Evolutionary conservation across 1,140 invertebrate species (phyloP).

Genomic region (Temnothorax nylanderi): DNA sequence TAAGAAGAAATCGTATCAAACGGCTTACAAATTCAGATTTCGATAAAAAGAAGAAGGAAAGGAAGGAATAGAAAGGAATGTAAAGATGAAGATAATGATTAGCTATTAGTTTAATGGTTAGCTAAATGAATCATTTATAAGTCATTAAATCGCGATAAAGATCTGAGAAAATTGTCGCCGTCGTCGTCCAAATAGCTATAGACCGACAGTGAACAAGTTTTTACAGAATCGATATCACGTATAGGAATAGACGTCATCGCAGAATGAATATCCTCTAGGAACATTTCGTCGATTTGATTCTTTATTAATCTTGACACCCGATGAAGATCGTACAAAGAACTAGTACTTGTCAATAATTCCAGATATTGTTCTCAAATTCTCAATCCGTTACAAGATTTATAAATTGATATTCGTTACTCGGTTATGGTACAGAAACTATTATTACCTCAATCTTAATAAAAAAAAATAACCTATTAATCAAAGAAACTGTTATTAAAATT

Average conservation of each 20-base stretch:
- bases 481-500: slow-evolving; percentile 3
- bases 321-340: slow-evolving; percentile 4
- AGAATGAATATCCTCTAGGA: neutral
- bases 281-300: slow-evolving; percentile 61
- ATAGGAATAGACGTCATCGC: neutral
- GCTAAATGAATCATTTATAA: slow-evolving; percentile 24
- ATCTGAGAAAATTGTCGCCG: slow-evolving; percentile 10
- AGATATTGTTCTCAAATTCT: neutral
- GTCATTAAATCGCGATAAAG: neutral
- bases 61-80: neutral
- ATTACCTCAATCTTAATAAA: neutral
- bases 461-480: neutral
- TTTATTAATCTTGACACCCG: neutral
- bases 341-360: slow-evolving; percentile 51
- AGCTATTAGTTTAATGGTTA: neutral
- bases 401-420: neutral
- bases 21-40: neutral
- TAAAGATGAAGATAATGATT: slow-evolving; percentile 21
- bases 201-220: slow-evolving; percentile 50
- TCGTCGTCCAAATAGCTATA: neutral
- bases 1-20: neutral
- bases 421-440: neutral
- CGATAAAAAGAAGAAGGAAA: neutral
- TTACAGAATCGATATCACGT: slow-evolving; percentile 38
- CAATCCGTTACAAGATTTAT: neutral